Percentiles rank a stretch among this genome's conserved stretches.
These are phyloP conservation scores for Peromyscus nudipes DNA, from an alignment of 2,797 vertebrate genomes.

Conservation along the genomic window DNA sequence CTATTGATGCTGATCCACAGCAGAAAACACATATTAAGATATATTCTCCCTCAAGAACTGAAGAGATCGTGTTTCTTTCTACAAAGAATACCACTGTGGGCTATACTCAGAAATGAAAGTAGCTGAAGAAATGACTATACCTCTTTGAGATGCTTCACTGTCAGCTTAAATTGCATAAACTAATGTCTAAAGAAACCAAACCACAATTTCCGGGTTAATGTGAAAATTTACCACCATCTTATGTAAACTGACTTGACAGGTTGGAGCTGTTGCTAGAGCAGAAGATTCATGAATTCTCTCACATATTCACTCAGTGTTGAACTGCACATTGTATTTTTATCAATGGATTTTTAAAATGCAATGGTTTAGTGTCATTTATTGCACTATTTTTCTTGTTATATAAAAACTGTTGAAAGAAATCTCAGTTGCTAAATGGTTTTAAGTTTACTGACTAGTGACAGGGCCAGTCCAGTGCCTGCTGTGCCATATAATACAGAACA, in stretches of 20 bases:
- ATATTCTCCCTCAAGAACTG: conserved; percentile 11
- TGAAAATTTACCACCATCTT: conserved; percentile 32
- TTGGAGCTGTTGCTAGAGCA: conserved; percentile 5
- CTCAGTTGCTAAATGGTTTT: background rate
- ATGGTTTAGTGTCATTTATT: background rate
- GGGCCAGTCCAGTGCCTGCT: background rate
- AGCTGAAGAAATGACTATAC: conserved; percentile 64
- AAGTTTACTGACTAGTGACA: background rate
- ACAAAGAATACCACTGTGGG: conserved; percentile 44
- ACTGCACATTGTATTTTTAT: background rate
- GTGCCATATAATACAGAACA: background rate
- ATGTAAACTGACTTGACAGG: conserved; percentile 54
- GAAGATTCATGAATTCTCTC: conserved; percentile 17
- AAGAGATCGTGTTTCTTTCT: conserved; percentile 57
- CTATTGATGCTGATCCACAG: conserved; percentile 22
- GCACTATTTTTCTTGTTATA: background rate
- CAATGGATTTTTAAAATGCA: background rate
- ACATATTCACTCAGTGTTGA: background rate
- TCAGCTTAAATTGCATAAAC: conserved; percentile 70
- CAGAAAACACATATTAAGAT: conserved; percentile 67
- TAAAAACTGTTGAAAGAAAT: background rate
- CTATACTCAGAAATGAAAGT: conserved; percentile 71
- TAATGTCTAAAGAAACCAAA: conserved; percentile 65
- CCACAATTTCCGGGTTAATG: conserved; percentile 55
- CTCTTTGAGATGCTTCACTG: conserved; percentile 58